Evolutionary conservation across 2,113 vertebrate species (phyloP).

Genomic region (Psephotus haematonotus): DNA sequence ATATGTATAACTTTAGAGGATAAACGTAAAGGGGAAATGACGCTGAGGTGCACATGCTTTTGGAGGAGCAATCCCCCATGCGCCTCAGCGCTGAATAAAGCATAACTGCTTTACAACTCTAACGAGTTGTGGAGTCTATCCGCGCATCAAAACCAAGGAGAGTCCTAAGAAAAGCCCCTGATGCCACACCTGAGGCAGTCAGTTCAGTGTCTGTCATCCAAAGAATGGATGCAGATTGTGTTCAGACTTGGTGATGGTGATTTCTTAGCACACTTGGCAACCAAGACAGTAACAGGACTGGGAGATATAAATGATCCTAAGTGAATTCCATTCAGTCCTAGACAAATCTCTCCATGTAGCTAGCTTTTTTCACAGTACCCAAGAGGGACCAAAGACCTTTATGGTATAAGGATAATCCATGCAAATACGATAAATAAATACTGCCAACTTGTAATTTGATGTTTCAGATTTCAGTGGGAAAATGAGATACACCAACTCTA

Average conservation of each 20-base stretch:
- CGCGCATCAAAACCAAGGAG: background rate
- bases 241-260: background rate
- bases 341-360: background rate
- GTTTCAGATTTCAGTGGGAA: conserved; percentile 58
- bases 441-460: background rate
- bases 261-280: background rate
- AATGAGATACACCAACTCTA: conserved; percentile 27
- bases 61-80: no score
- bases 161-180: background rate
- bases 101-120: no score
- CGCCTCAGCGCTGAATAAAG: no score
- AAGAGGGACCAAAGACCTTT: background rate
- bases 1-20: no score
- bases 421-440: background rate
- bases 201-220: background rate
- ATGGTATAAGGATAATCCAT: background rate
- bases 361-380: background rate
- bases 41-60: no score
- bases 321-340: background rate
- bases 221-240: background rate
- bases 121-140: no score
- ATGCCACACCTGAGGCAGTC: background rate
- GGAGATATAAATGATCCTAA: background rate
- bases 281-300: background rate
- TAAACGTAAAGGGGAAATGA: no score